Evolutionary conservation across 2,113 vertebrate species (phyloP).

Genomic region (Oreocharis arfaki): DNA sequence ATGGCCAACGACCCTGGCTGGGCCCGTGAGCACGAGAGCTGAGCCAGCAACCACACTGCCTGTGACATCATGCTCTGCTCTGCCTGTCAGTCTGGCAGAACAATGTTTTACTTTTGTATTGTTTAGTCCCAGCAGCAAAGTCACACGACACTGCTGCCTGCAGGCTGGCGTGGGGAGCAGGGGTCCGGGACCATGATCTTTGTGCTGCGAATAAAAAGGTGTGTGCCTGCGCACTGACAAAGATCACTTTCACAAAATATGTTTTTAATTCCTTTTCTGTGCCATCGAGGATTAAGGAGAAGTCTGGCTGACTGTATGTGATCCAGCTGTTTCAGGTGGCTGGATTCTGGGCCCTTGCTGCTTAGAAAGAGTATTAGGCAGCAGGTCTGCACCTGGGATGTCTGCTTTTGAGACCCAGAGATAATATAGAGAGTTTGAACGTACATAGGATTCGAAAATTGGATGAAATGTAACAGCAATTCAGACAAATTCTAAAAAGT

Average conservation of each 20-base stretch:
- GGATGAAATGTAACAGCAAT: background rate
- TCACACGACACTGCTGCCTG: background rate
- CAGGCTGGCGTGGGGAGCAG: background rate
- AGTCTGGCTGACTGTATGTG: background rate
- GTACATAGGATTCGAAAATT: background rate
- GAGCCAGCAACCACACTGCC: background rate
- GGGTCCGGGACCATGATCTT: background rate
- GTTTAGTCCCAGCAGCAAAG: background rate
- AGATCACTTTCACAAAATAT: background rate
- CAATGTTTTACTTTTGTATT: background rate
- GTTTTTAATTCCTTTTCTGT: background rate
- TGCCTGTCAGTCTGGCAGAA: background rate
- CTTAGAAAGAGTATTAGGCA: background rate
- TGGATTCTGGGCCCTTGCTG: background rate
- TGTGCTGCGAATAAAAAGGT: background rate
- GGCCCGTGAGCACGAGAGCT: background rate
- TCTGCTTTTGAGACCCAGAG: background rate
- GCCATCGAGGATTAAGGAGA: background rate
- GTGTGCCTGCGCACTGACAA: background rate
- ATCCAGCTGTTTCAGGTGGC: background rate
- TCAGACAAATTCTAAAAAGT: background rate
- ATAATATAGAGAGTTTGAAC: background rate
- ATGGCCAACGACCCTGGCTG: rapidly evolving
- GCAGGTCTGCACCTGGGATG: background rate
- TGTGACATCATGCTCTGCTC: background rate